phyloP scores from a whole-genome alignment of 2,113 vertebrate genomes.

The Poeciliopsis prolifica region DNA sequence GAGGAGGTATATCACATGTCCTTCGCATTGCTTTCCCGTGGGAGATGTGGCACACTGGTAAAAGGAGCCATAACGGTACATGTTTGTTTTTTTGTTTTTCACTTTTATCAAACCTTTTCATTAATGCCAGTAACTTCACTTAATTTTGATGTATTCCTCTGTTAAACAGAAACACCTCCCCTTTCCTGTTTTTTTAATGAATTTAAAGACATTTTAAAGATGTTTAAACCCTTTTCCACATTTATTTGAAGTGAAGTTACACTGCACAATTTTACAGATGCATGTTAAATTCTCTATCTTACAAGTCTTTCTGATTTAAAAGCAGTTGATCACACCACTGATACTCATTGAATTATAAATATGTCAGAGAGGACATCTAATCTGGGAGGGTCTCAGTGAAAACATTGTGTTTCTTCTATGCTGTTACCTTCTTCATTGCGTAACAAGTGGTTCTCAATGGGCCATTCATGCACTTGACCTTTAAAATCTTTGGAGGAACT shows the following conservation, averaged over 20 bases:
- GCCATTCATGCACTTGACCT: constrained; percentile 67
- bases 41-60: constrained; percentile 16
- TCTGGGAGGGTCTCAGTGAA: constrained; percentile 58
- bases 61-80: neutral
- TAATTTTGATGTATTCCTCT: neutral
- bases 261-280: neutral
- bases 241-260: neutral
- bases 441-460: constrained; percentile 62
- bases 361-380: constrained; percentile 49
- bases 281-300: constrained; percentile 1
- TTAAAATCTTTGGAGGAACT: constrained; percentile 61
- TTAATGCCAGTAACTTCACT: neutral
- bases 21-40: constrained; percentile 29
- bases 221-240: no score
- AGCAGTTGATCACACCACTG: neutral
- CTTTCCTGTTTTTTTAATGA: neutral
- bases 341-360: constrained; percentile 25
- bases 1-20: constrained; percentile 56
- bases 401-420: constrained; percentile 63
- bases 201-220: no score
- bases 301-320: neutral
- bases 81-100: neutral
- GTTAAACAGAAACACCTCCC: neutral
- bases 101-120: neutral
- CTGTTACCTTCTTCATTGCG: constrained; percentile 65